Conservation (phyloP, 2,113 vertebrate species). For the Corvus moneduloides region DNA sequence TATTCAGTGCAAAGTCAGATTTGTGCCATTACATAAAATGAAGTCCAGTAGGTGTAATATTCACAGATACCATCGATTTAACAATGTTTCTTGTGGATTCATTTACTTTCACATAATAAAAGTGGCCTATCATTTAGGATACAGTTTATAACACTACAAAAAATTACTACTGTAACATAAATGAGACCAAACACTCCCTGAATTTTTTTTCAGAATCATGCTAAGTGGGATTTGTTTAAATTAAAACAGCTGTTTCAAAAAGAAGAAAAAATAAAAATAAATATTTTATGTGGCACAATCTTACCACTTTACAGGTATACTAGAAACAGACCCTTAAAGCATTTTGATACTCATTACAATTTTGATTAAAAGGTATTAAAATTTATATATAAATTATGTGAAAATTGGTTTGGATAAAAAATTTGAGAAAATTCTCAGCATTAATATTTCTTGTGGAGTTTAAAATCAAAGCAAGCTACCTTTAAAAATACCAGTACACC, state of each 20-base stretch:
- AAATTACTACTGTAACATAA: constrained; percentile 66
- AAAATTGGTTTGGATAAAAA: constrained; percentile 58
- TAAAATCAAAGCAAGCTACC: constrained; percentile 60
- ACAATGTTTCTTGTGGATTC: constrained; percentile 44
- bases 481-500: constrained; percentile 63
- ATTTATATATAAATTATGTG: constrained; percentile 68
- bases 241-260: constrained; percentile 65
- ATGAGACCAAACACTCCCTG: constrained; percentile 72
- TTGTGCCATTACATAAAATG: constrained; percentile 76
- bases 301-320: constrained; percentile 68
- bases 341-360: constrained; percentile 63
- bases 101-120: constrained; percentile 63
- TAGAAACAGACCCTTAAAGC: constrained; percentile 73
- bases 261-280: constrained; percentile 69
- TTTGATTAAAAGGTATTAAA: constrained; percentile 71
- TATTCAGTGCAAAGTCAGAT: constrained; percentile 87
- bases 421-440: constrained; percentile 51
- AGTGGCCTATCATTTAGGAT: constrained; percentile 68
- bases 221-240: constrained; percentile 63
- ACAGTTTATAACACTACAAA: constrained; percentile 58
- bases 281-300: constrained; percentile 68
- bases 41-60: constrained; percentile 73
- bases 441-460: constrained; percentile 62
- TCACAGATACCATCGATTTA: constrained; percentile 65
- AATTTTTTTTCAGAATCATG: constrained; percentile 58